Base-by-base conservation (phyloP, 2,113 vertebrate species). In the Pseudopodoces humilis region DNA sequence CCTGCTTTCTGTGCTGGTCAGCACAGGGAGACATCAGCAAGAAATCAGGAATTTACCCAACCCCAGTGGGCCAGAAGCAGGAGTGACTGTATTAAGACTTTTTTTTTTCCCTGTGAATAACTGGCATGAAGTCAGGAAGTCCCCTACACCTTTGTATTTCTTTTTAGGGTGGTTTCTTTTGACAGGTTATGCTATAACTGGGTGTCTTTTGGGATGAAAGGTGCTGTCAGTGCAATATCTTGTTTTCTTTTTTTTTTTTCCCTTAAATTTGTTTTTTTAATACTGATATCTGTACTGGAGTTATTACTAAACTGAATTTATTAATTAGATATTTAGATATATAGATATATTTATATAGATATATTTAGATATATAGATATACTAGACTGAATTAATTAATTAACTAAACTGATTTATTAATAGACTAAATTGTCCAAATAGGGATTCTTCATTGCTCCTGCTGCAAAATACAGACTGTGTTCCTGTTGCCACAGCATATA, bases 401-500 rank as follows among this genome's bases (percentile, higher is more conserved):
- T 39, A 39, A 39, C 39, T 39, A 39, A 39, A 39, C 39, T 39
- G 39, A 39, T 39, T 39, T 39, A 39, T 75, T 83, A 79, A 89
- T 30, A 87, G 68, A 24, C 25, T 76, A 68, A 64, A 33, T 37
- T 78, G 62, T 72, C 69, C 58, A 72, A 86, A 68, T 44, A 65
- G 49, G 44, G 64, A 79, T 82, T 79, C 55, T 86, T 92, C n/a
- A 74, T n/a, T 8, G 12, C 24, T 92, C 18, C 67, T 50, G 31
- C 70, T 88, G 50, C 50, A 96, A 58, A 89, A 82, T 58, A 12
- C 25, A 28, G 46, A 2, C 53, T 24, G 19, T 76, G 64, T 50
- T 84, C 65, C 83, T 64, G 67, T 86, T 84, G 63, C 88, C 63
- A 21, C 72, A 84, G 83, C 88, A 65, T 44, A 17, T 43, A 65